phyloP scores from a whole-genome alignment of 1,140 invertebrate genomes.

The Zaprionus ghesquierei region DNA sequence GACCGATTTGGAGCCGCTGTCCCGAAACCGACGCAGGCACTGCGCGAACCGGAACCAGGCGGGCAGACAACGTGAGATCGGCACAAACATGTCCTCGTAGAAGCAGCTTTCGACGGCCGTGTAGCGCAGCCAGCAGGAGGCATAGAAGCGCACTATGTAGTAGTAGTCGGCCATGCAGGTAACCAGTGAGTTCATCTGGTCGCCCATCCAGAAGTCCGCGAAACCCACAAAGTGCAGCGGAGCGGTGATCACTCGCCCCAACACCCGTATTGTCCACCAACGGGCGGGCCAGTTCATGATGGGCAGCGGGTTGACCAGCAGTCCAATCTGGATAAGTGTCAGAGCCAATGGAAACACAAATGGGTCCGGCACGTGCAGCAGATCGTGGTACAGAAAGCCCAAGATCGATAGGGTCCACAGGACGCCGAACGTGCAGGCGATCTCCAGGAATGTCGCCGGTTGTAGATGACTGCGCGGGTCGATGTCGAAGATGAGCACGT shows the following conservation, averaged over 20 bases:
- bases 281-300: slow-evolving; percentile 86
- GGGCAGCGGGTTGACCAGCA: slow-evolving; percentile 87
- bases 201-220: slow-evolving; percentile 97
- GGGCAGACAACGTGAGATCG: slow-evolving; percentile 90
- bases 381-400: slow-evolving; percentile 83
- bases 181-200: slow-evolving; percentile 93
- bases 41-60: slow-evolving; percentile 95
- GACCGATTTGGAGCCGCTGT: slow-evolving; percentile 85
- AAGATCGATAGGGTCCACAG: slow-evolving; percentile 86
- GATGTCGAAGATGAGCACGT: slow-evolving; percentile 91
- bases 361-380: slow-evolving; percentile 84
- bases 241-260: slow-evolving; percentile 88
- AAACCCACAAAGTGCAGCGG: slow-evolving; percentile 94
- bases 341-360: slow-evolving; percentile 86
- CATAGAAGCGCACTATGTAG: slow-evolving; percentile 88
- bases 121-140: slow-evolving; percentile 83
- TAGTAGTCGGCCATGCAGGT: slow-evolving; percentile 91
- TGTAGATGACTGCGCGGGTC: slow-evolving; percentile 88
- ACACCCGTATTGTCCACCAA: slow-evolving; percentile 79
- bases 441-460: slow-evolving; percentile 88
- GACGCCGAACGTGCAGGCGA: slow-evolving; percentile 88
- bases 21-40: slow-evolving; percentile 89
- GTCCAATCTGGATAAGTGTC: slow-evolving; percentile 84
- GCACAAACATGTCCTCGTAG: slow-evolving; percentile 61
- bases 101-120: slow-evolving; percentile 74